Percentiles rank a stretch among this genome's conserved stretches.
Evolutionary conservation across 2,888 invertebrate species (phyloP).

Genomic region (Phorcus lineatus): DNA sequence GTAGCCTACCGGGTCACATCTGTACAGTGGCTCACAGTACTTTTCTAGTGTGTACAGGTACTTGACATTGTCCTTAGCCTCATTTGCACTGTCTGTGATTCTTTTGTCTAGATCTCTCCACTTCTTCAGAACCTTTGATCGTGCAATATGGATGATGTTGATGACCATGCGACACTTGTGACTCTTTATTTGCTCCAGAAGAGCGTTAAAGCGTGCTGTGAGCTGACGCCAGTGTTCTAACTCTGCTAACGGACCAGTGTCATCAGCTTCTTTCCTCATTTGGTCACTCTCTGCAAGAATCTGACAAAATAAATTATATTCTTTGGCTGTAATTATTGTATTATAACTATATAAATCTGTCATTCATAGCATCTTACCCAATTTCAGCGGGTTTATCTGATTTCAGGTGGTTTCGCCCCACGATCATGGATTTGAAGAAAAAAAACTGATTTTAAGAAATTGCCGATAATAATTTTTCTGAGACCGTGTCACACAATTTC

Average conservation of each 20-base stretch:
- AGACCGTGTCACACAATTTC: too few species aligned
- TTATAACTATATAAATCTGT: too few species aligned
- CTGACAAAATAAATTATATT: slow-evolving; percentile 38
- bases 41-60: slow-evolving; percentile 74
- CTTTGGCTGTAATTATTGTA: too few species aligned
- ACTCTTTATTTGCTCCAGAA: slow-evolving; percentile 70
- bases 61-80: slow-evolving; percentile 74
- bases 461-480: too few species aligned
- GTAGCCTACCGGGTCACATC: slow-evolving; percentile 70
- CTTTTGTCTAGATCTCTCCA: slow-evolving; percentile 71
- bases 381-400: too few species aligned
- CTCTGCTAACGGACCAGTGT: slow-evolving; percentile 83
- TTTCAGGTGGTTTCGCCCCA: too few species aligned
- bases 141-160: slow-evolving; percentile 67
- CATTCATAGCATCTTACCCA: too few species aligned
- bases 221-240: slow-evolving; percentile 73
- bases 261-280: slow-evolving; percentile 86
- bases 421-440: too few species aligned
- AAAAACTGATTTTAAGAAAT: too few species aligned
- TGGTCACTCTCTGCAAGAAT: slow-evolving; percentile 89
- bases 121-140: slow-evolving; percentile 68
- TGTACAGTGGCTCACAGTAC: slow-evolving; percentile 74
- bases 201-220: slow-evolving; percentile 69
- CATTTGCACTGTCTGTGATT: slow-evolving; percentile 74
- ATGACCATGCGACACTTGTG: slow-evolving; percentile 68